These are phyloP conservation scores for Abscondita cerata DNA, from an alignment of 2,888 invertebrate species.

Conservation along the genomic window DNA sequence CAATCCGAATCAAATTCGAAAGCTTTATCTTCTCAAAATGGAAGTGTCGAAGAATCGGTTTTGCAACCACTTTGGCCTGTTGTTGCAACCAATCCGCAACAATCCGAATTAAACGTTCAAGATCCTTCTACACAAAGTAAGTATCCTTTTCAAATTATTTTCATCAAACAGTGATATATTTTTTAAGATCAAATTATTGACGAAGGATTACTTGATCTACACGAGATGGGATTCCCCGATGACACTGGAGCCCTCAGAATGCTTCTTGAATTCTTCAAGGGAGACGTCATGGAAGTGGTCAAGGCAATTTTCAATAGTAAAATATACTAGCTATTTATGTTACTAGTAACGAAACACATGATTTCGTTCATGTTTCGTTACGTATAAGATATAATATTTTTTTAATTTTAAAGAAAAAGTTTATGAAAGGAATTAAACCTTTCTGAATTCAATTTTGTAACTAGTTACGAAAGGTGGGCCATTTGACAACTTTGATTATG, in stretches of 20 bases:
- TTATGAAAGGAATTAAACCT: too few relatives aligned
- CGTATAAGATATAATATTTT: too few relatives aligned
- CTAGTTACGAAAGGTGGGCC: too few relatives aligned
- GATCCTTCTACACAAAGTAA: slow-evolving; percentile 4
- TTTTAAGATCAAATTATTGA: slow-evolving; percentile 68
- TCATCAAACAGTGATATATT: neutral
- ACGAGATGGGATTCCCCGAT: slow-evolving; percentile 81
- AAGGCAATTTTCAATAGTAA: slow-evolving; percentile 34
- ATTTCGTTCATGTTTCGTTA: too few relatives aligned
- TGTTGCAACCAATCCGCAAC: slow-evolving; percentile 15
- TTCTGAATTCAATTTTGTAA: too few relatives aligned
- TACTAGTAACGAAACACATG: too few relatives aligned
- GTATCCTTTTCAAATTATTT: slow-evolving; percentile 18
- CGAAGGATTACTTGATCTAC: slow-evolving; percentile 60
- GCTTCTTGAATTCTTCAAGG: slow-evolving; percentile 69
- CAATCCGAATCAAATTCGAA: slow-evolving; percentile 13
- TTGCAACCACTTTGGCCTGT: slow-evolving; percentile 21
- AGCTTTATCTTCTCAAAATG: too few relatives aligned
- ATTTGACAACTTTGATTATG: too few relatives aligned
- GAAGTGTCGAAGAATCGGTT: neutral
- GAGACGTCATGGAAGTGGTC: slow-evolving; percentile 69
- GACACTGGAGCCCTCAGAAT: slow-evolving; percentile 75
- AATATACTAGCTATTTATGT: too few relatives aligned
- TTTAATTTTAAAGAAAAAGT: too few relatives aligned
- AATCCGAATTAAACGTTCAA: neutral